Conservation (phyloP, 1,140 invertebrate genomes). For the Drosophila kohkoa region DNA sequence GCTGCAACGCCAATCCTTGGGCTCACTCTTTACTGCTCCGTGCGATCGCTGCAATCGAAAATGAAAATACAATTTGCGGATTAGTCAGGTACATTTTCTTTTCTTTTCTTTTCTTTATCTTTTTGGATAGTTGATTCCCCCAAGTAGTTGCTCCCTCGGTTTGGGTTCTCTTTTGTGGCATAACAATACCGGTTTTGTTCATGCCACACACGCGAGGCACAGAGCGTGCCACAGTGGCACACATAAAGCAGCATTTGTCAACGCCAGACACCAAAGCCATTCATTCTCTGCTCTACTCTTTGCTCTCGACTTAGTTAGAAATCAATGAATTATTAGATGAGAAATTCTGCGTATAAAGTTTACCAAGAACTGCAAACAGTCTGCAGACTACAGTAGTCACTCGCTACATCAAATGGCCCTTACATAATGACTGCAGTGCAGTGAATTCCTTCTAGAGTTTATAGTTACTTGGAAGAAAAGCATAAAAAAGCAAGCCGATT, state of each 20-base stretch:
- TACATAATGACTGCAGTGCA: too few relatives aligned
- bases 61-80: slow-evolving; percentile 10
- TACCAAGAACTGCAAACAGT: neutral
- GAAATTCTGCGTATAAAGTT: neutral
- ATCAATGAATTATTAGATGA: slow-evolving; percentile 13
- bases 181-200: neutral
- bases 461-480: too few relatives aligned
- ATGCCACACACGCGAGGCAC: slow-evolving; percentile 22
- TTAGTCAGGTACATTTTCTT: slow-evolving; percentile 18
- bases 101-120: too few relatives aligned
- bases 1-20: slow-evolving; percentile 22
- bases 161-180: neutral
- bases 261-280: slow-evolving; percentile 1
- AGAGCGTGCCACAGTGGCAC: slow-evolving; percentile 35
- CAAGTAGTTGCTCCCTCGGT: too few relatives aligned
- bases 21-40: slow-evolving; percentile 14
- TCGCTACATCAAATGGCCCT: neutral
- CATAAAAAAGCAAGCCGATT: too few relatives aligned
- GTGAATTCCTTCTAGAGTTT: too few relatives aligned
- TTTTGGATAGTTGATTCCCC: too few relatives aligned
- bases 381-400: neutral
- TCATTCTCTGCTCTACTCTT: neutral
- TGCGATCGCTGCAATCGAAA: slow-evolving; percentile 34
- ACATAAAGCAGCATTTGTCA: slow-evolving; percentile 16
- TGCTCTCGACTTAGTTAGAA: slow-evolving; percentile 2